A percentile compares a stretch with the other conserved stretches of the same genome.
Conservation (phyloP, 2,113 vertebrate genomes). For the Gadus chalcogrammus region DNA sequence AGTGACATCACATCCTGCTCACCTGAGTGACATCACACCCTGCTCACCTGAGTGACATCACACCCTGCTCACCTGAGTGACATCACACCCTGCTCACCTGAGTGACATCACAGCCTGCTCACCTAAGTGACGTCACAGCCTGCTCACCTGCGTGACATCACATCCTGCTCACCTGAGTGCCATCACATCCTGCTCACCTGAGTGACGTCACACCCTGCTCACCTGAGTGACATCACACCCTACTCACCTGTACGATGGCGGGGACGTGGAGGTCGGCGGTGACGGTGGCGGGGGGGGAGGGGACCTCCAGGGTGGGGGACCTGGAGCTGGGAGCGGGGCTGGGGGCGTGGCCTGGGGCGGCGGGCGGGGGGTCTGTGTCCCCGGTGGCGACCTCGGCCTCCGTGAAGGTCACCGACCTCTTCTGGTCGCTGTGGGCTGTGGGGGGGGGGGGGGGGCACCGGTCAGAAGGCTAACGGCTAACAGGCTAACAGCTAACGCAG, state of each 20-base stretch:
- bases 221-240: too few species aligned
- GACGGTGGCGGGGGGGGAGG: conserved; percentile 69
- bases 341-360: conserved; percentile 12
- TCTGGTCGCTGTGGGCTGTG: conserved; percentile 80
- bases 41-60: too few species aligned
- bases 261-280: conserved; percentile 81
- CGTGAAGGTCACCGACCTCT: conserved; percentile 94
- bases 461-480: not conserved
- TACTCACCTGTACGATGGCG: conserved; percentile 72
- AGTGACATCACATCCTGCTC: too few species aligned
- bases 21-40: too few species aligned
- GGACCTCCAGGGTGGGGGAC: conserved; percentile 64
- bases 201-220: too few species aligned
- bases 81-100: too few species aligned
- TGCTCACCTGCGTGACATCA: too few species aligned
- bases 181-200: too few species aligned
- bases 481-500: conserved; percentile 18
- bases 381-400: conserved; percentile 73
- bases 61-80: too few species aligned
- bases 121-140: too few species aligned
- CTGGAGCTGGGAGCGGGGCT: conserved; percentile 53
- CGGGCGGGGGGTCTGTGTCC: conserved; percentile 31
- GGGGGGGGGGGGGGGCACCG: conserved; percentile 18
- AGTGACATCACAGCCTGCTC: too few species aligned
- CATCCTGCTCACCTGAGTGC: too few species aligned